Conservation (phyloP, 2,888 invertebrate species). For the Stenurella melanura region DNA sequence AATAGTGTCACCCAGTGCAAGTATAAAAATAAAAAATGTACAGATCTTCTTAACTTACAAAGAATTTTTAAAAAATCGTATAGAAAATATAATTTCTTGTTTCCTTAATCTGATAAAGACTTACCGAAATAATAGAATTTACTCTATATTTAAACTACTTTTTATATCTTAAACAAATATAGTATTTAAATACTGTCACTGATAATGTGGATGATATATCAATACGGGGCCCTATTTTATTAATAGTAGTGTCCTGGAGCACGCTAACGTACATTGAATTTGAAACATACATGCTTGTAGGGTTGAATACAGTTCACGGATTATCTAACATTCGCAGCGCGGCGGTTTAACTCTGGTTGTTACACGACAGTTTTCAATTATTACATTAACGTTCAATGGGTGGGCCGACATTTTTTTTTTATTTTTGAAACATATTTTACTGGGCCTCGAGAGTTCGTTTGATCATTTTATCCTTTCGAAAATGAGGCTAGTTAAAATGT, state of each 20-base stretch:
- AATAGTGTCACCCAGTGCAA: constrained; percentile 37
- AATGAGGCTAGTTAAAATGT: too few relatives aligned
- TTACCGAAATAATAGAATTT: constrained; percentile 16
- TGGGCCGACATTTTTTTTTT: too few relatives aligned
- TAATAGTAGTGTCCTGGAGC: neutral
- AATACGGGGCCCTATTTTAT: constrained; percentile 2
- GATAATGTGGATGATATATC: constrained; percentile 18
- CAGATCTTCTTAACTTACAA: constrained; percentile 29
- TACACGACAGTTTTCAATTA: too few relatives aligned
- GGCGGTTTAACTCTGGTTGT: too few relatives aligned
- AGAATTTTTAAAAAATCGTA: constrained; percentile 18
- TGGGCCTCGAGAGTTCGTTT: too few relatives aligned
- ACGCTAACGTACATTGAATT: too few relatives aligned
- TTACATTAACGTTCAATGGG: too few relatives aligned
- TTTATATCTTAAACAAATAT: constrained; percentile 16
- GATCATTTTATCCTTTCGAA: too few relatives aligned
- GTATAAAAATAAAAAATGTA: constrained; percentile 42
- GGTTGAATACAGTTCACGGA: too few relatives aligned
- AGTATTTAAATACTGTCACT: constrained; percentile 22
- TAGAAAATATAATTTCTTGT: constrained; percentile 36
- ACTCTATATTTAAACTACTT: constrained; percentile 20
- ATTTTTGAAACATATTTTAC: too few relatives aligned
- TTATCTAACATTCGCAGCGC: too few relatives aligned
- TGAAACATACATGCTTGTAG: too few relatives aligned
- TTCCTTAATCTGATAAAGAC: constrained; percentile 12